Base-by-base conservation (phyloP, 2,888 invertebrate species). In the Lymantria dispar region DNA sequence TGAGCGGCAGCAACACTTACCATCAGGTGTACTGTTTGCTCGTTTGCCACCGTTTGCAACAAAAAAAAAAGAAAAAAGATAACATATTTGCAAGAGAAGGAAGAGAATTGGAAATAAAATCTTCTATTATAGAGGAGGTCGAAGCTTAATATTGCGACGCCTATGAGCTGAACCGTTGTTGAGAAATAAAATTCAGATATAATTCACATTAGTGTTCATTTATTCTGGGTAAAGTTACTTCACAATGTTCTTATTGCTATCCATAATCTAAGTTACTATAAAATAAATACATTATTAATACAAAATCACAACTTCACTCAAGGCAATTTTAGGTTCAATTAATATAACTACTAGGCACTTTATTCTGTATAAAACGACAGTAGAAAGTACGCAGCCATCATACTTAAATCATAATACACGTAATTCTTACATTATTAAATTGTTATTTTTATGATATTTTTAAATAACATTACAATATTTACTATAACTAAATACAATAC, bases 301-400 rank as follows among this genome's bases (percentile, higher is more conserved):
- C 68, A 64, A 70, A 78, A 84, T 85, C 85, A 86, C 85, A 85
- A 78, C 75, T 67, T 75, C 61, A 68, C 76, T 70, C 62, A 85
- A 85, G 82, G 82, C 83, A 78, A 76, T 70, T 60, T 61, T 64
- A 64, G 52, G 60, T 68, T 47, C 56, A 51, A 60, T 60, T 46
- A 52, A 54, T 56, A 43, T 43, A 36, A 48, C 22, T 22, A 22
- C 22, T 22, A 42, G 57, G 48, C 22, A 56, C 48, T 12, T 29
- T 40, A 22, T 22, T 48, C 45, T 48, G 29, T 36, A 49, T 45
- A 47, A 49, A 48, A 29, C 45, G 15, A 36, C 43, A 41, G 40
- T 30, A 42, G 12, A 45, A 39, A 41, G 43, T 46, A 54, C 56
- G 50, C 52, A 31, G 30, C 10, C 33, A 33, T 7, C 1, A 33